Base-by-base conservation (phyloP, 2,797 vertebrate species). In the Saxicola maurus region DNA sequence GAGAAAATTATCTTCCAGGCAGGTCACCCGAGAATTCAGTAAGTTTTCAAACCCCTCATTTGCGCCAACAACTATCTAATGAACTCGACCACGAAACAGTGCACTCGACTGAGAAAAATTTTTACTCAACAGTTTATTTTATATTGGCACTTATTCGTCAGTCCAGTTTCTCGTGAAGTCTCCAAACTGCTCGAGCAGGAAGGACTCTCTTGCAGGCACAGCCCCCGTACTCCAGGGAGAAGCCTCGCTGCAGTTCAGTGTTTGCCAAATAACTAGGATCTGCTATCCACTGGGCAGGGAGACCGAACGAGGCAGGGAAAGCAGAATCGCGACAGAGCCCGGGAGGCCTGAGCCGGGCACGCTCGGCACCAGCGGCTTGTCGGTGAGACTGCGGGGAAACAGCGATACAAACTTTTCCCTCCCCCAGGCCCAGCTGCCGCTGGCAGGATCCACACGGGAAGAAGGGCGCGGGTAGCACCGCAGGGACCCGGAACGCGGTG, bases 231-330 rank as follows among this genome's bases (percentile, higher is more conserved):
- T 40, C 13, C 13, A 7, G 14, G 19, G 18, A 49, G 13, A 78
- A 57, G 28, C 28, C 31, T 45, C 37, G 19, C 33, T 25, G 23
- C 21, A 23, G 12, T 4, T 13, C 35, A 5, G 15, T 6, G 2
- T 33, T 7, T 24, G 4, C 66, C 55, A 27, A 8, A 45, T 9
- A 51, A 42, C 37, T 0, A 35, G 1, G 5, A 45, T 3, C 18
- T 6, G 17, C 52, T 13, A 45, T 14, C 33, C 4, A 7, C 15
- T 3, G 37, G 38, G 17, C 31, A 38, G 1, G 6, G 7, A 16
- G 23, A 71, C 6, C 53, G 10, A 30, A 5, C 0, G 10, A 37
- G 20, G 16, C 3, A 3, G 8, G 17, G 20, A 55, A 28, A 69
- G 40, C 40, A 60, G 13, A 51, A 25, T 2, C 27, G 7, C 1